Evolutionary conservation across 2,888 invertebrate genomes (phyloP).

Genomic region (Choristoneura rosaceana): DNA sequence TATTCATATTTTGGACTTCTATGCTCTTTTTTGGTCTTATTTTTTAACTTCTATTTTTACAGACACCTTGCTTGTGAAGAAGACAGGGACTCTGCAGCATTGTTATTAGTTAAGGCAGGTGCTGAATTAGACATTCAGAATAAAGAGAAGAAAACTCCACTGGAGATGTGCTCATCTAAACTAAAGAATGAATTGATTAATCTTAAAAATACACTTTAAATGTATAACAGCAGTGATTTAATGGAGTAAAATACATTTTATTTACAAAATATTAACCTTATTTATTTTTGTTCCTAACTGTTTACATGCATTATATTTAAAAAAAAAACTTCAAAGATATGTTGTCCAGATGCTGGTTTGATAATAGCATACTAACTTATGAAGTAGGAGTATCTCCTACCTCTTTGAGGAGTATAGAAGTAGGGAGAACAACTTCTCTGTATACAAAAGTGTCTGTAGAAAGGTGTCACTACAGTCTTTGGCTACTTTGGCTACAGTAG

Average conservation of each 20-base stretch:
- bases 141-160: constrained; percentile 88
- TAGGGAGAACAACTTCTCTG: too few relatives aligned
- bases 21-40: background rate
- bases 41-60: constrained; percentile 51
- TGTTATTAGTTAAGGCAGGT: constrained; percentile 87
- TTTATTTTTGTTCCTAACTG: background rate
- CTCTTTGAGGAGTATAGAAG: too few relatives aligned
- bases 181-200: constrained; percentile 57
- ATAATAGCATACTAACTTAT: too few relatives aligned
- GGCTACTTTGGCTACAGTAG: too few relatives aligned
- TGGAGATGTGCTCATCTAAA: constrained; percentile 84
- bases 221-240: constrained; percentile 16
- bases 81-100: constrained; percentile 88
- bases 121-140: constrained; percentile 86
- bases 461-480: too few relatives aligned
- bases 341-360: too few relatives aligned
- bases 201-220: constrained; percentile 42
- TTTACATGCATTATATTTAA: too few relatives aligned
- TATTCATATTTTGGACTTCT: background rate
- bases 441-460: too few relatives aligned
- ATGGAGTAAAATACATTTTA: background rate
- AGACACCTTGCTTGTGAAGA: constrained; percentile 94
- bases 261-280: background rate
- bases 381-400: too few relatives aligned
- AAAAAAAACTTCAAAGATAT: too few relatives aligned